Base-by-base conservation (phyloP, 2,797 vertebrate species). In the Leuciscus waleckii region DNA sequence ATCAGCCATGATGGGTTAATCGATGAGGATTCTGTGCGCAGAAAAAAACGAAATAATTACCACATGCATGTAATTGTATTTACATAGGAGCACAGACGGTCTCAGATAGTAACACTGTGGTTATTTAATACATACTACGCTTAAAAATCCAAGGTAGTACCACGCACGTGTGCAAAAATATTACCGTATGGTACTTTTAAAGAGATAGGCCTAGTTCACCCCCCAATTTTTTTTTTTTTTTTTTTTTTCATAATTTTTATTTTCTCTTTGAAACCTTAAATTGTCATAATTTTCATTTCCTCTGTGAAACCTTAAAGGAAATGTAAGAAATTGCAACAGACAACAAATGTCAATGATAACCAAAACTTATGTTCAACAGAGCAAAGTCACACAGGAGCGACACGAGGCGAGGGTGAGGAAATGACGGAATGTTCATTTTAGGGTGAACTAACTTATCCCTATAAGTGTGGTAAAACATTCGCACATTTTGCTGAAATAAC, bases 1-100 rank as follows among this genome's bases (percentile, higher is more conserved):
- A 83, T 95, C 95, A 37, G 94, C 94, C 95, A 96, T 96, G 86
- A 89, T 91, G 90, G 77, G 35, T 86, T 69, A 43, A 69, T 76
- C 61, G 49, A 63, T 14, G 41, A 80, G 43, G 63, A 58, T 81
- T 89, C 89, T 90, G 80, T 35, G 32, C 1, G 51, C 10, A 83
- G 5, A 35, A 23, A 0, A 58, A 67, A 39, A 76, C 0, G 0
- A 6, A 23, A 16, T 23, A 2, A 21, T 13, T 14, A 54, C 11
- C 14, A 29, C 26, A 63, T 7, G 6, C 58, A 26, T 61, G 58
- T 61, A 43, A 41, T 9, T 2, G 54, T 43, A 37, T 78, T 43
- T 61, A 56, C 49, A 76, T 23, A 32, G 10, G 3, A 68, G 3
- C 17, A 68, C 65, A 37, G 19, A 21, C 3, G 17, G 9, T 11